A percentile compares a stretch with the other conserved stretches of the same genome.
Conservation (phyloP, 2,113 vertebrate species). For the Takifugu flavidus region DNA sequence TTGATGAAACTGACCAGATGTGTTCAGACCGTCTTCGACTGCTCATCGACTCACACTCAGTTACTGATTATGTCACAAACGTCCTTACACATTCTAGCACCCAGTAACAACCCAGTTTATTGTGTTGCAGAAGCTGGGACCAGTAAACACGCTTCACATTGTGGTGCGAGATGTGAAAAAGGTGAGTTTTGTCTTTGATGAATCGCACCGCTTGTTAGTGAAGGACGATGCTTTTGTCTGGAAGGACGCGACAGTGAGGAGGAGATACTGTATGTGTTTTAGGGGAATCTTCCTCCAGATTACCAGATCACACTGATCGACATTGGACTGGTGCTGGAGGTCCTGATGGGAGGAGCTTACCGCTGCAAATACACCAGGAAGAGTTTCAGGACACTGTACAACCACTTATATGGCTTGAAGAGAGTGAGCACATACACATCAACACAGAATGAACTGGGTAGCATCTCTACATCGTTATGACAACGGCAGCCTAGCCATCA, state of each 20-base stretch:
- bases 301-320: slow-evolving; percentile 98
- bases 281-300: slow-evolving; percentile 97
- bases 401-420: slow-evolving; percentile 94
- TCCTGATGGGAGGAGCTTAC: slow-evolving; percentile 97
- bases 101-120: not conserved
- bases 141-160: slow-evolving; percentile 88
- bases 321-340: slow-evolving; percentile 93
- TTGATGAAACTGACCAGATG: too few relatives aligned
- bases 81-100: too few relatives aligned
- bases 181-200: slow-evolving; percentile 67
- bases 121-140: slow-evolving; percentile 84
- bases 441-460: not conserved
- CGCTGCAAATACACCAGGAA: slow-evolving; percentile 95
- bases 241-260: not conserved
- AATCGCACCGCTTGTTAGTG: too few relatives aligned
- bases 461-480: too few relatives aligned
- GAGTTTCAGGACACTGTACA: slow-evolving; percentile 91
- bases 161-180: slow-evolving; percentile 96
- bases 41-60: too few relatives aligned
- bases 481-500: too few relatives aligned
- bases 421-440: slow-evolving; percentile 74
- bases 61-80: too few relatives aligned
- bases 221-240: not conserved
- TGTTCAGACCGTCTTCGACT: too few relatives aligned
- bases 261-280: slow-evolving; percentile 20